These are phyloP conservation scores for Ochropacha duplaris DNA, from an alignment of 2,888 invertebrate genomes.

Conservation along the genomic window DNA sequence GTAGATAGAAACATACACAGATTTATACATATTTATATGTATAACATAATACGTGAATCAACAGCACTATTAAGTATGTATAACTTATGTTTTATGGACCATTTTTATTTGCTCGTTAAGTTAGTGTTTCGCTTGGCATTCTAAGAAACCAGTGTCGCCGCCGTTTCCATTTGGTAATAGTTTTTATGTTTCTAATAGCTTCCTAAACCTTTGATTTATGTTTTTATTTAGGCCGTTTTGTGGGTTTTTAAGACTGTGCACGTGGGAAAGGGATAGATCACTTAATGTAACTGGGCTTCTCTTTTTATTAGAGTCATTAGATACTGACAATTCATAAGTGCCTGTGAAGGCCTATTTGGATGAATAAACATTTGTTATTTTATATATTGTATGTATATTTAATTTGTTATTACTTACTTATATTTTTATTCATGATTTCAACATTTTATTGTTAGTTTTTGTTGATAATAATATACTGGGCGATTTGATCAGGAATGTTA, in stretches of 20 bases:
- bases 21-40: constrained; percentile 9
- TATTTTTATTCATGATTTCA: too few relatives aligned
- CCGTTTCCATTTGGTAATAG: background rate
- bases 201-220: constrained; percentile 25
- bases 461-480: too few relatives aligned
- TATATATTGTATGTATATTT: too few relatives aligned
- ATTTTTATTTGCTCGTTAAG: constrained; percentile 52
- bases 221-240: constrained; percentile 16
- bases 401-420: too few relatives aligned
- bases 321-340: too few relatives aligned
- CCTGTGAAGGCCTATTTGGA: too few relatives aligned
- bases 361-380: too few relatives aligned
- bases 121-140: constrained; percentile 23
- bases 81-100: constrained; percentile 47
- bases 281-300: constrained; percentile 20
- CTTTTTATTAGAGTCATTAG: too few relatives aligned
- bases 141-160: constrained; percentile 14
- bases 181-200: constrained; percentile 12
- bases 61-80: constrained; percentile 45
- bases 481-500: too few relatives aligned
- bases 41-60: constrained; percentile 26
- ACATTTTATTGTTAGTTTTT: too few relatives aligned
- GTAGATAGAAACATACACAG: constrained; percentile 22
- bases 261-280: constrained; percentile 18
- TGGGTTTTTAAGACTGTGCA: constrained; percentile 11